Conservation (phyloP, 1,140 invertebrate species). For the Ladona fulva region DNA sequence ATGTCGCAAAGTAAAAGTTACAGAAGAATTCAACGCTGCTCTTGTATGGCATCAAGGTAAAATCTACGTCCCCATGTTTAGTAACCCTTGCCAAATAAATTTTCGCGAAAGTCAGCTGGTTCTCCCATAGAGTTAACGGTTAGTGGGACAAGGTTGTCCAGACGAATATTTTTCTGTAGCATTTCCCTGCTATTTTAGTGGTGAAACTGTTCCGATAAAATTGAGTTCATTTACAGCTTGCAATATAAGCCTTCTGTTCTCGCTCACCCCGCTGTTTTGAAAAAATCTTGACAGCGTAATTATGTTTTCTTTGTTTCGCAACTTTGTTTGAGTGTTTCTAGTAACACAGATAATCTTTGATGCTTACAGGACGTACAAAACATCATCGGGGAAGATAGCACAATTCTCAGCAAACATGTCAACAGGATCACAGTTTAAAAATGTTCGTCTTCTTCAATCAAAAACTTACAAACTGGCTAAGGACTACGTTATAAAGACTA, state of each 20-base stretch:
- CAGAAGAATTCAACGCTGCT: not conserved
- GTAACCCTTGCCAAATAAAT: not conserved
- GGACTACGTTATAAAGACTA: not conserved
- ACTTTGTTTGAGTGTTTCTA: not conserved
- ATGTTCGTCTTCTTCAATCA: not conserved
- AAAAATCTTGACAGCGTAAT: no score
- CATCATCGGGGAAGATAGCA: not conserved
- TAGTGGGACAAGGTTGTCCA: not conserved
- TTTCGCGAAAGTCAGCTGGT: not conserved
- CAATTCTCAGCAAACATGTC: not conserved
- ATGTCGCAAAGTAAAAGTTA: not conserved
- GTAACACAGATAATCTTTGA: not conserved
- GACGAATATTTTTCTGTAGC: not conserved
- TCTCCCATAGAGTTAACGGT: not conserved
- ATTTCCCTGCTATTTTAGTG: not conserved
- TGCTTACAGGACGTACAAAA: not conserved
- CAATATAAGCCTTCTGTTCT: no score
- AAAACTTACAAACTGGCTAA: not conserved
- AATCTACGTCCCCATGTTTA: not conserved
- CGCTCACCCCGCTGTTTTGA: not conserved
- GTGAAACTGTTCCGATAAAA: not conserved
- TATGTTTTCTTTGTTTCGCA: no score
- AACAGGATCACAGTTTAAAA: not conserved
- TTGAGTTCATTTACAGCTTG: not conserved
- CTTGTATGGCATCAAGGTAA: not conserved